Evolutionary conservation across 2,113 vertebrate genomes (phyloP), one percentile per base, ranked within the genome.

Genomic region (Thryonomys swinderianus): DNA sequence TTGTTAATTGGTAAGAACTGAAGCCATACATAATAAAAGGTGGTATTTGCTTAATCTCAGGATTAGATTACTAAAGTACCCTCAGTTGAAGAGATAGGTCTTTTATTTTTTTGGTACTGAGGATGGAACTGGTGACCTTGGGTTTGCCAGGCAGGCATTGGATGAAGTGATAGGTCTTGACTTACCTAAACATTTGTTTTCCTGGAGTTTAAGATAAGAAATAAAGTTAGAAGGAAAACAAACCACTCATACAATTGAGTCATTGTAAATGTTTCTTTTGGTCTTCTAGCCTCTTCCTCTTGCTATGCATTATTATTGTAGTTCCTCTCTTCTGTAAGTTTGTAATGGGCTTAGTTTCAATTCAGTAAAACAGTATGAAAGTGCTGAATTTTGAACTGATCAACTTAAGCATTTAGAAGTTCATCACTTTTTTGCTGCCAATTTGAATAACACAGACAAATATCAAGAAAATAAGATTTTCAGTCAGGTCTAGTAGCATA

Each of bases 21-120:
- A 95, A 95, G 62, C 64, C 67, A 7, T 69, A 23, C 4, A 20
- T 83, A 51, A 55, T 83, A 30, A 94, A 94, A 79, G 34, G 80
- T 91, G 62, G 16, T 25, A 76, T 95, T 95, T 93, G 74, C 66
- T 95, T 91, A 88, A 69, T 92, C 66, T 95, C n/a, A 62, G 82
- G 20, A 85, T 93, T 48, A 80, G 45, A 27, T 94, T 90, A 61
- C 81, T 94, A 76, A 96, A 93, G 21, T 16, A 90, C 55, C 42
- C 71, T 74, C 48, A 87, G 21, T 90, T 48, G 40, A 82, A 57
- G 73, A 3, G 40, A 51, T 51, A 5, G 48, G 48, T 51, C 48
- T 51, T 51, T 51, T 10, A 51, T 51, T 51, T 51, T 51, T 51
- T 51, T 51, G 48, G 48, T 51, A 51, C 48, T 51, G 48, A 10